Conservation (phyloP, 2,797 vertebrate species). For the Phalloptychus januarius region DNA sequence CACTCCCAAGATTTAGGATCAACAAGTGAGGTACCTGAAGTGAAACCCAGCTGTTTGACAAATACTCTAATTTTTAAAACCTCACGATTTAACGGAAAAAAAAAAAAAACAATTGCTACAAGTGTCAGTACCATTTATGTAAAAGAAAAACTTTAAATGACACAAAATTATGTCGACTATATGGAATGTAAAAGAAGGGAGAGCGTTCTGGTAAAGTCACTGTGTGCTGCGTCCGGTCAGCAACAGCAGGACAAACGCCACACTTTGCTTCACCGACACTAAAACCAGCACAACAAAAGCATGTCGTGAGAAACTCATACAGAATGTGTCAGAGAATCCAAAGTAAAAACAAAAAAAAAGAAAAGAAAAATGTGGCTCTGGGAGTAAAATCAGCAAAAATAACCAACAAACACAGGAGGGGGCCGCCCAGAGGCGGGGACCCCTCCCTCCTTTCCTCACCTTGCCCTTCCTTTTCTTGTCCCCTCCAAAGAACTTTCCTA, state of each 20-base stretch:
- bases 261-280: constrained; percentile 49
- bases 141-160: constrained; percentile 36
- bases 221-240: constrained; percentile 39
- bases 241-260: constrained; percentile 26
- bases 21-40: constrained; percentile 42
- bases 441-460: constrained; percentile 87
- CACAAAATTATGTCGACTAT: constrained; percentile 50
- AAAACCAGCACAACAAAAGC: constrained; percentile 40
- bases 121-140: constrained; percentile 66
- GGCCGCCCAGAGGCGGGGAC: constrained; percentile 1
- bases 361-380: constrained; percentile 36
- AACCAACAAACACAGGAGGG: constrained; percentile 33
- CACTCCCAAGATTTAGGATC: constrained; percentile 13
- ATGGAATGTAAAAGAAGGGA: constrained; percentile 23
- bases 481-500: constrained; percentile 96
- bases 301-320: constrained; percentile 29
- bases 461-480: constrained; percentile 98
- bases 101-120: constrained; percentile 37
- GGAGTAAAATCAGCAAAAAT: constrained; percentile 38
- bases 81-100: constrained; percentile 25
- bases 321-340: constrained; percentile 24
- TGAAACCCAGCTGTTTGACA: constrained; percentile 36
- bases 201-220: constrained; percentile 57
- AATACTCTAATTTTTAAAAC: constrained; percentile 19
- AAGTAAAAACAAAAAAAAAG: constrained; percentile 3